Percentiles rank a stretch among this genome's conserved stretches.
phyloP scores from a whole-genome alignment of 2,888 invertebrate genomes.

The Agrypnus murinus region DNA sequence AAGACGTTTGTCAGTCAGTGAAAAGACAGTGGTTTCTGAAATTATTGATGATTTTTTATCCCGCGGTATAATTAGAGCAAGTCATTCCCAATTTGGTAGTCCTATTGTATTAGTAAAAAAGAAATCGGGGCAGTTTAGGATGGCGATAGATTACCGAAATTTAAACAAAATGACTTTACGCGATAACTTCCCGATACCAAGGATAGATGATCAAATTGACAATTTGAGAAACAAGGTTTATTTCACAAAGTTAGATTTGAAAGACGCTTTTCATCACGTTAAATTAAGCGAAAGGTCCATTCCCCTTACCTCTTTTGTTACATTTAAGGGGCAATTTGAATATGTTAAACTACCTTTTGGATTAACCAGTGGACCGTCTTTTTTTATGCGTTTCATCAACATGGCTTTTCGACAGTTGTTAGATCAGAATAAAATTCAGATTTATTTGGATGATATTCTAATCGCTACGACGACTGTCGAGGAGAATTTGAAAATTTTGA shows the following conservation, averaged over 20 bases:
- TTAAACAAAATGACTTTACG: constrained; percentile 56
- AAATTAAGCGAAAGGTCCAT: constrained; percentile 55
- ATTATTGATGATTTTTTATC: too few species aligned
- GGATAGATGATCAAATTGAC: constrained; percentile 60
- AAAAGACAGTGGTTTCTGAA: too few species aligned
- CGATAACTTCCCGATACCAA: constrained; percentile 55
- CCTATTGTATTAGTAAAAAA: constrained; percentile 37
- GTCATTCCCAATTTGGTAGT: too few species aligned
- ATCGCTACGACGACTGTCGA: constrained; percentile 60
- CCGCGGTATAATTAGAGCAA: too few species aligned
- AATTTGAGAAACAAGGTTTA: constrained; percentile 55
- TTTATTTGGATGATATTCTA: constrained; percentile 58
- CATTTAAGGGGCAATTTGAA: constrained; percentile 60
- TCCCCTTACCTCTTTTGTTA: constrained; percentile 61
- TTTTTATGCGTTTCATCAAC: constrained; percentile 21
- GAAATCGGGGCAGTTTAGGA: constrained; percentile 55
- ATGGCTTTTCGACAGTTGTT: constrained; percentile 49
- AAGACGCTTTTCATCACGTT: constrained; percentile 61
- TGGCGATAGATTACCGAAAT: constrained; percentile 59
- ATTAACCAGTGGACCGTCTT: constrained; percentile 54
- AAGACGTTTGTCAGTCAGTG: too few species aligned
- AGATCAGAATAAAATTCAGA: constrained; percentile 45
- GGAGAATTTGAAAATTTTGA: neutral
- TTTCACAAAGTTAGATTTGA: constrained; percentile 60
- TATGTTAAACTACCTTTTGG: constrained; percentile 62